phyloP scores from a whole-genome alignment of 2,888 invertebrate species.

The Masnerella sp. region DNA sequence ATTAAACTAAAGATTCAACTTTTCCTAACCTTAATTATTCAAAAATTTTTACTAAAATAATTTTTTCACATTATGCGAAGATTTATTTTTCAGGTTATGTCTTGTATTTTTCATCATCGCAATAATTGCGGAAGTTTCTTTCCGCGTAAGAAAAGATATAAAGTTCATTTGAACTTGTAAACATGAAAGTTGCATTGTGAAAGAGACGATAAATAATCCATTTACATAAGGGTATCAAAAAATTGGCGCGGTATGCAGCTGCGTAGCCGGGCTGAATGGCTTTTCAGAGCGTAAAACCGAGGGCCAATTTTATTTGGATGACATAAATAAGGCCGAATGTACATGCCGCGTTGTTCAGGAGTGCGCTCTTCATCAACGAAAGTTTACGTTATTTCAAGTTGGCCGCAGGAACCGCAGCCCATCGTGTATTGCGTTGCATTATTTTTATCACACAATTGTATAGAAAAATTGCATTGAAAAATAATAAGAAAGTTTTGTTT shows the following conservation, averaged over 20 bases:
- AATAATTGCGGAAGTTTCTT: too few relatives aligned
- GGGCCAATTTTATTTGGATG: constrained; percentile 8
- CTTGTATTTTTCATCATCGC: too few relatives aligned
- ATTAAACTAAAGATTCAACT: too few relatives aligned
- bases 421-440: constrained; percentile 18
- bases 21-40: too few relatives aligned
- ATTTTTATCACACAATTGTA: constrained; percentile 20
- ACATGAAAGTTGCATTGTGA: too few relatives aligned
- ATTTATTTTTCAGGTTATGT: too few relatives aligned
- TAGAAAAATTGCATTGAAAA: too few relatives aligned
- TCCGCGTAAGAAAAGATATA: too few relatives aligned
- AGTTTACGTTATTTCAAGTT: constrained; percentile 16
- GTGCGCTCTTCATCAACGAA: constrained; percentile 14
- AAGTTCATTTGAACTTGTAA: too few relatives aligned
- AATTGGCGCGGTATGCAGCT: too few relatives aligned
- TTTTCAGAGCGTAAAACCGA: constrained; percentile 7
- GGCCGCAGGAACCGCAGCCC: background rate
- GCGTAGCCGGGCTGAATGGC: background rate
- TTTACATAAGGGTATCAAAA: background rate
- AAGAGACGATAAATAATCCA: constrained; percentile 7
- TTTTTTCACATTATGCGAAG: too few relatives aligned
- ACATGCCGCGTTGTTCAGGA: background rate
- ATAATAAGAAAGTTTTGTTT: constrained; percentile 3
- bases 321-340: constrained; percentile 1
- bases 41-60: too few relatives aligned